phyloP scores from a whole-genome alignment of 2,888 invertebrate genomes.

The Brenthis ino region DNA sequence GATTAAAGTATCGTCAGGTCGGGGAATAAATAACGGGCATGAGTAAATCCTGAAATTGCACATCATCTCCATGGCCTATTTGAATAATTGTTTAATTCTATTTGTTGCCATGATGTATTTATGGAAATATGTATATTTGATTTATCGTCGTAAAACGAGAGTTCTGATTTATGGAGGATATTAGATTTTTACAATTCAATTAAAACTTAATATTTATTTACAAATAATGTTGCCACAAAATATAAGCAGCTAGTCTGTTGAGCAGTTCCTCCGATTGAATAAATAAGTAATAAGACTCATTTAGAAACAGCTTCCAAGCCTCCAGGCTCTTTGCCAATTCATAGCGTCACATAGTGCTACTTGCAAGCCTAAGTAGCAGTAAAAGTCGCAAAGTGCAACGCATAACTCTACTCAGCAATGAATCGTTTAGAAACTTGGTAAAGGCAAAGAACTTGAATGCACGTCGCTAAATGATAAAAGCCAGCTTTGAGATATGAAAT shows the following conservation, averaged over 20 bases:
- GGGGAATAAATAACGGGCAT: constrained; percentile 42
- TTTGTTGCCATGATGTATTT: constrained; percentile 49
- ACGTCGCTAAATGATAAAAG: constrained; percentile 21
- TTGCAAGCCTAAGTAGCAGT: constrained; percentile 16
- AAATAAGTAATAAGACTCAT: constrained; percentile 14
- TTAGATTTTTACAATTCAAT: constrained; percentile 22
- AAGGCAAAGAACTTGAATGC: constrained; percentile 17
- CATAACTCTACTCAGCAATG: constrained; percentile 34
- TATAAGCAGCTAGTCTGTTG: not conserved
- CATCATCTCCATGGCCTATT: constrained; percentile 66
- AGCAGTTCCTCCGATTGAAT: not conserved
- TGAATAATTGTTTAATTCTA: constrained; percentile 74
- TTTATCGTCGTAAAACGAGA: constrained; percentile 25
- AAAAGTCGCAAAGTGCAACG: constrained; percentile 27
- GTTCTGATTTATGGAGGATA: constrained; percentile 27
- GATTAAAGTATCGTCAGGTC: constrained; percentile 29
- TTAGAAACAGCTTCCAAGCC: constrained; percentile 18
- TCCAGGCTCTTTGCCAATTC: constrained; percentile 5
- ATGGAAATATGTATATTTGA: constrained; percentile 32
- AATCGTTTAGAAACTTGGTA: constrained; percentile 5
- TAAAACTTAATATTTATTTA: constrained; percentile 6
- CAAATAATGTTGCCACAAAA: too few relatives aligned
- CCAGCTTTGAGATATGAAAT: constrained; percentile 13
- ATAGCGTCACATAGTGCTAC: constrained; percentile 15
- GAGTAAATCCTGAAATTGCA: constrained; percentile 46